Conservation (phyloP, 2,888 invertebrate species). For the Epiperipatus broadwayi region DNA sequence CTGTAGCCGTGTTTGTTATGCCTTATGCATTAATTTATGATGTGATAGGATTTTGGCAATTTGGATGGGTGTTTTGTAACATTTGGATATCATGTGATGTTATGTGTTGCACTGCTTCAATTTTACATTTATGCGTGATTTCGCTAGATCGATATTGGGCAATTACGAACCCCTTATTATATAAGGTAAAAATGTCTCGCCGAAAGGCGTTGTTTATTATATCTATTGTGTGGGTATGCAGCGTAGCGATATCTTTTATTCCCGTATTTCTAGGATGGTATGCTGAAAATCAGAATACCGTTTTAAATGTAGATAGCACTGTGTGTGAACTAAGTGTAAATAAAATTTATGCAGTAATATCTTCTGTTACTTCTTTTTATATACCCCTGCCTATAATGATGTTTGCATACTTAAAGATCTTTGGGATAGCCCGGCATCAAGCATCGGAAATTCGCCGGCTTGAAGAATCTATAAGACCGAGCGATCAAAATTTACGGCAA, state of each 20-base stretch:
- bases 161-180: conserved; percentile 24
- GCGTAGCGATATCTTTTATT: conserved; percentile 24
- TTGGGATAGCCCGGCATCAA: conserved; percentile 23
- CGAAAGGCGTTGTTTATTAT: conserved; percentile 20
- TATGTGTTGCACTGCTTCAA: conserved; percentile 27
- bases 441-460: conserved; percentile 21
- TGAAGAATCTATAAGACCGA: conserved; percentile 19
- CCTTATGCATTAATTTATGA: conserved; percentile 24
- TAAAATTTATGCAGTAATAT: conserved; percentile 23
- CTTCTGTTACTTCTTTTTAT: conserved; percentile 24
- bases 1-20: conserved; percentile 26
- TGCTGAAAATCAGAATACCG: conserved; percentile 16
- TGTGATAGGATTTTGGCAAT: conserved; percentile 21
- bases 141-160: conserved; percentile 24
- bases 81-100: conserved; percentile 27
- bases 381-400: conserved; percentile 24
- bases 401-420: conserved; percentile 23
- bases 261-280: conserved; percentile 26
- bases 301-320: conserved; percentile 11
- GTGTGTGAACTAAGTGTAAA: conserved; percentile 22
- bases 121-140: conserved; percentile 25
- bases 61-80: conserved; percentile 24
- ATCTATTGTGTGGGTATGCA: conserved; percentile 21
- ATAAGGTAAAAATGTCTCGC: conserved; percentile 21
- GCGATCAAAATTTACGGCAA: conserved; percentile 13